Conservation (phyloP, 2,888 invertebrate species). For the Polyommatus icarus region DNA sequence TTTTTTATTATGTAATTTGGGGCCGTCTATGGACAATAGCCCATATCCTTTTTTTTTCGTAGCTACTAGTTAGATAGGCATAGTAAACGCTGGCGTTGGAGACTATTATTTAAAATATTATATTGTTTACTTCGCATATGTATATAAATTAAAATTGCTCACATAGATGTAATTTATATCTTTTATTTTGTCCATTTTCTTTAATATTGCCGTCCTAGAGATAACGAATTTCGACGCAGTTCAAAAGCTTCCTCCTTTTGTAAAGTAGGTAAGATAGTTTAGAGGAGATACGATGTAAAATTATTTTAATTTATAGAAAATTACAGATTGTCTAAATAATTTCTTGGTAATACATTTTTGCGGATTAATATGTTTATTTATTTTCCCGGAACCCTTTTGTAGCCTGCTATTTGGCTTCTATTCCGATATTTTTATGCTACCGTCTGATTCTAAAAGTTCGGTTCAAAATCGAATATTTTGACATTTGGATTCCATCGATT, state of each 20-base stretch:
- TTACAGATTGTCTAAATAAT: conserved; percentile 29
- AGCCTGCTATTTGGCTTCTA: background rate
- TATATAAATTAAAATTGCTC: conserved; percentile 27
- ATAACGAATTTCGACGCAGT: conserved; percentile 21
- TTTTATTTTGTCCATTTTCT: conserved; percentile 26
- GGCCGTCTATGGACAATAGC: too few species aligned
- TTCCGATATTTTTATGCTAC: too few species aligned
- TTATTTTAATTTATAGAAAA: conserved; percentile 23
- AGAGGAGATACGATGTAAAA: conserved; percentile 19
- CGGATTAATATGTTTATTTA: conserved; percentile 7
- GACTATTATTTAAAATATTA: background rate
- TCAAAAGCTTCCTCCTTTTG: conserved; percentile 20
- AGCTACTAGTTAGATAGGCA: background rate
- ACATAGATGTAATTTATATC: background rate
- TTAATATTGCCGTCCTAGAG: conserved; percentile 31
- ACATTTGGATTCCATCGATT: too few species aligned
- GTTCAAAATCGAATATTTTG: too few species aligned
- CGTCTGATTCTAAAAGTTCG: too few species aligned
- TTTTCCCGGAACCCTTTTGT: background rate
- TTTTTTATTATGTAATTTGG: too few species aligned
- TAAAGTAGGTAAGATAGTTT: conserved; percentile 23
- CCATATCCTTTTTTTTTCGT: too few species aligned
- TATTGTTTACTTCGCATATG: conserved; percentile 9
- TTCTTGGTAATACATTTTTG: conserved; percentile 31
- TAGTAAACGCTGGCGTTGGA: conserved; percentile 3